These are phyloP conservation scores for Furcifer pardalis DNA, from an alignment of 2,797 vertebrate species.

Conservation along the genomic window DNA sequence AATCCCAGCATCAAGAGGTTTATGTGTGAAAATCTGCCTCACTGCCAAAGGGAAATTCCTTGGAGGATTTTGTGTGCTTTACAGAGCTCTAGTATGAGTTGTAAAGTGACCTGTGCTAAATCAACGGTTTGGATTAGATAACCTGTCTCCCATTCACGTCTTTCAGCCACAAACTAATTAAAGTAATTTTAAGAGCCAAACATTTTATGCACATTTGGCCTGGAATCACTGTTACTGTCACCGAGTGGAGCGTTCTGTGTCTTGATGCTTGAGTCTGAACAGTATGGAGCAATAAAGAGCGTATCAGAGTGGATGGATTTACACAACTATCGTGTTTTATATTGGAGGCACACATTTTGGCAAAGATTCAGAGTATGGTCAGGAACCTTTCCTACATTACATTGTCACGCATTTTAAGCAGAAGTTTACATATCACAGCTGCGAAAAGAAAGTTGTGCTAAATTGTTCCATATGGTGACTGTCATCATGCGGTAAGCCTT, in stretches of 20 bases:
- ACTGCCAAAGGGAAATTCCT: constrained; percentile 43
- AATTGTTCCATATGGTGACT: constrained; percentile 28
- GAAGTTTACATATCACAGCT: constrained; percentile 26
- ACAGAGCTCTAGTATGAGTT: constrained; percentile 30
- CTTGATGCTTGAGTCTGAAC: not conserved
- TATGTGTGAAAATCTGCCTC: constrained; percentile 48
- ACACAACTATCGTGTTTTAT: not conserved
- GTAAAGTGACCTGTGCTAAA: constrained; percentile 36
- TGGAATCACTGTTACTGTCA: not conserved
- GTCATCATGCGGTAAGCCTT: constrained; percentile 20
- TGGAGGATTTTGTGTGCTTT: constrained; percentile 45
- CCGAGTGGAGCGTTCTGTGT: not conserved
- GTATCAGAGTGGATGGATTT: not conserved
- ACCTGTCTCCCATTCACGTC: not conserved
- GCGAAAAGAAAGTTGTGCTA: constrained; percentile 25
- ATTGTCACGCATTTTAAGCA: constrained; percentile 34
- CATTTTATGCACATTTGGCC: not conserved
- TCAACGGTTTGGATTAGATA: constrained; percentile 36
- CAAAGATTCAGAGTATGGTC: not conserved
- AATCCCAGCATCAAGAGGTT: constrained; percentile 36
- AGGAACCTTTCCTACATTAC: constrained; percentile 7
- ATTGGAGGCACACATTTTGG: not conserved
- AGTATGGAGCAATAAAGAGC: not conserved
- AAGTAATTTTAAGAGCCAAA: constrained; percentile 13
- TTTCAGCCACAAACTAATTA: constrained; percentile 12